These are phyloP conservation scores for Drosophila prosaltans DNA, from an alignment of 1,140 invertebrate species.

Conservation along the genomic window DNA sequence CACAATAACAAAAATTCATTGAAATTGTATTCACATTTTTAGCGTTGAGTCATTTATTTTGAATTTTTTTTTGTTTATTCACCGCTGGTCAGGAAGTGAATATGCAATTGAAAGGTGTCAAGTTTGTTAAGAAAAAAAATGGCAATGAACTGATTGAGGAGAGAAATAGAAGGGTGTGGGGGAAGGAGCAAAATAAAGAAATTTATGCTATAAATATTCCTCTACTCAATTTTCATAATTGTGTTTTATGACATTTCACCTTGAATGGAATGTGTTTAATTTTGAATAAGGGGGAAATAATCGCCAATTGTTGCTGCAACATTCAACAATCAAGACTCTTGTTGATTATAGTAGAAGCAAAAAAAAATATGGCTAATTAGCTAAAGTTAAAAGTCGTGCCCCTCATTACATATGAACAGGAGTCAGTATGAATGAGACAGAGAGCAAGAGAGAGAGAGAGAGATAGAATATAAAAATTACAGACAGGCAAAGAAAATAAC, in stretches of 20 bases:
- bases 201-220: constrained; percentile 16
- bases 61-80: constrained; percentile 3
- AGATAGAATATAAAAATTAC: constrained; percentile 39
- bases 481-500: constrained; percentile 6
- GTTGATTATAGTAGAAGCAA: no score
- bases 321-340: no score
- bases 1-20: constrained; percentile 31
- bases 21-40: constrained; percentile 53
- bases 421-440: no score
- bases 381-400: no score
- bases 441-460: not conserved
- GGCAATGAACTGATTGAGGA: constrained; percentile 32
- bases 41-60: constrained; percentile 53
- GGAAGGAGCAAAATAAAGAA: no score
- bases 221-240: not conserved
- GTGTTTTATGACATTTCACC: not conserved
- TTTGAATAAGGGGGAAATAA: not conserved
- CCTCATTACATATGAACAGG: no score
- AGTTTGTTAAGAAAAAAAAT: not conserved
- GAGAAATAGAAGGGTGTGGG: not conserved
- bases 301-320: no score
- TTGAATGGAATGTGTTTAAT: not conserved
- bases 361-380: no score
- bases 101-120: constrained; percentile 55
- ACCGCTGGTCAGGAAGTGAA: constrained; percentile 47